Evolutionary conservation across 92 coral and sea anemone genomes (phyloP).

Genomic region (Paragorgia papillata): DNA sequence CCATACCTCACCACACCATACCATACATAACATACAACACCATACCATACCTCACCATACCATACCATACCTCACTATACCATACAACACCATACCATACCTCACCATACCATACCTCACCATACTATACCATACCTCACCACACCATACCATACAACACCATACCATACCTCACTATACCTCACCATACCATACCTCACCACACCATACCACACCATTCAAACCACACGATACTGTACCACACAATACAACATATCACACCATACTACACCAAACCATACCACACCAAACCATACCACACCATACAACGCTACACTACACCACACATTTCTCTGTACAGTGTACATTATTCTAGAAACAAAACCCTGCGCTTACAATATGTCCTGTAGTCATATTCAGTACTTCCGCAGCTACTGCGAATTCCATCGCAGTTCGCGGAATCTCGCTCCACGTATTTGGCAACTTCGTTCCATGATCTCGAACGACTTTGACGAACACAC

Average conservation of each 20-base stretch:
- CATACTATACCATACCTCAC: background rate
- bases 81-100: background rate
- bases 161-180: background rate
- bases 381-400: slow-evolving; percentile 79
- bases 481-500: slow-evolving; percentile 73
- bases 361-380: slow-evolving; percentile 96
- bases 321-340: background rate
- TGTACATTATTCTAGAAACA: no score
- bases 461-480: slow-evolving; percentile 70
- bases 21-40: background rate
- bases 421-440: slow-evolving; percentile 69
- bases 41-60: no score
- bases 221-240: background rate
- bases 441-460: slow-evolving; percentile 62
- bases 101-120: slow-evolving; percentile 1
- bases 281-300: background rate
- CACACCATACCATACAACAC: background rate
- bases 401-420: slow-evolving; percentile 71
- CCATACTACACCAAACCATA: background rate
- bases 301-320: background rate
- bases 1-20: background rate
- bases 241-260: no score
- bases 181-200: background rate
- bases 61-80: slow-evolving; percentile 1
- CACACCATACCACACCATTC: background rate